These are phyloP conservation scores for Nesometra sesokonis DNA, from an alignment of 35 echinoderm and acorn worm species.

Conservation along the genomic window DNA sequence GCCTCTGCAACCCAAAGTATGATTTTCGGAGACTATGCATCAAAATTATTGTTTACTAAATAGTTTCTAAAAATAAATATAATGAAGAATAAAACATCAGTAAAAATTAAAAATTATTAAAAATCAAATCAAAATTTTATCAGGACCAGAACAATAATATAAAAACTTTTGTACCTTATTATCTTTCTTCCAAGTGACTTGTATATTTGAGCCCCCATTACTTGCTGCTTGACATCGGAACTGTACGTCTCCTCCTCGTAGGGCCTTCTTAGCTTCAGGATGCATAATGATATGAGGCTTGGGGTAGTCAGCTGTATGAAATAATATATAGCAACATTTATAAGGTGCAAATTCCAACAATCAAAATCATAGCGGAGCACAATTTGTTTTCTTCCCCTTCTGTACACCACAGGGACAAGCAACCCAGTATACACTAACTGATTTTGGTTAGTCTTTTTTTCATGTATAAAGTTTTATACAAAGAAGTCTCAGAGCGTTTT, in stretches of 20 bases:
- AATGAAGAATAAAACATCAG: no score
- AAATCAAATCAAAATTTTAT: no score
- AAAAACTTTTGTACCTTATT: constrained; percentile 35
- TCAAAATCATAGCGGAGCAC: no score
- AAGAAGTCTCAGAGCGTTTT: no score
- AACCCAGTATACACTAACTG: no score
- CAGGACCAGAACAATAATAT: no score
- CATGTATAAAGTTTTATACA: no score
- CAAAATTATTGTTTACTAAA: not conserved
- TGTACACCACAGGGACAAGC: no score
- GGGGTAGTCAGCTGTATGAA: constrained; percentile 50
- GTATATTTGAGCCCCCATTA: constrained; percentile 52
- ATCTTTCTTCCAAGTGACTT: constrained; percentile 84
- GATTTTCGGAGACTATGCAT: not conserved
- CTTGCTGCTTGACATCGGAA: constrained; percentile 65
- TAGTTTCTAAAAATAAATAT: not conserved
- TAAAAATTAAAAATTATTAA: no score
- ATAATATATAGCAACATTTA: not conserved
- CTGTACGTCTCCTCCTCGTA: constrained; percentile 66
- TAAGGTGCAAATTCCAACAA: no score
- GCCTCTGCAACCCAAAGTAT: not conserved
- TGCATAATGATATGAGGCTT: constrained; percentile 73
- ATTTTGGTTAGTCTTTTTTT: no score
- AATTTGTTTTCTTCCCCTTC: no score
- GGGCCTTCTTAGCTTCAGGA: constrained; percentile 40